Conservation (phyloP, 1,140 invertebrate species). For the Calliopsis andreniformis region DNA sequence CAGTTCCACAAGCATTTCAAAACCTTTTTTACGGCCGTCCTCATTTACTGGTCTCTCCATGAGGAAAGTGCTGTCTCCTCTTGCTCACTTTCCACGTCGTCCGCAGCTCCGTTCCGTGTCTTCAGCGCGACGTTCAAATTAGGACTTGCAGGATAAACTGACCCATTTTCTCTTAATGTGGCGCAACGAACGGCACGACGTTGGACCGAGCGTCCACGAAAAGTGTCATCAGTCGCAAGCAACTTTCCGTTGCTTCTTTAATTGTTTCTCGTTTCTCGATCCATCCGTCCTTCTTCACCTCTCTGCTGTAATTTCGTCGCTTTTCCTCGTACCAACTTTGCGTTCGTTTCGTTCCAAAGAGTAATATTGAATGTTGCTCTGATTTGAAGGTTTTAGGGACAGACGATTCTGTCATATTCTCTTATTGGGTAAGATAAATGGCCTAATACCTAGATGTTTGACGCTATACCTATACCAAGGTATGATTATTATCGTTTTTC, state of each 20-base stretch:
- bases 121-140: slow-evolving; percentile 14
- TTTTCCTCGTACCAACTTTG: too few species aligned
- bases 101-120: background rate
- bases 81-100: slow-evolving; percentile 9
- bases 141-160: background rate
- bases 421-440: too few species aligned
- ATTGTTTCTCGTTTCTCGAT: too few species aligned
- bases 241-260: background rate
- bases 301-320: too few species aligned
- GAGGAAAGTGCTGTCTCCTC: slow-evolving; percentile 7
- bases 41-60: slow-evolving; percentile 25
- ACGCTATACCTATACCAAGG: too few species aligned
- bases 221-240: background rate
- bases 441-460: too few species aligned
- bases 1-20: background rate
- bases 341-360: too few species aligned
- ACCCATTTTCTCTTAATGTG: slow-evolving; percentile 4
- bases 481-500: too few species aligned
- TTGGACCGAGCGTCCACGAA: background rate
- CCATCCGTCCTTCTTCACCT: too few species aligned
- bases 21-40: slow-evolving; percentile 30
- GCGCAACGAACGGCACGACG: background rate
- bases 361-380: too few species aligned
- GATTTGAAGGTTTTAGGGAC: too few species aligned
- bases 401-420: too few species aligned